Base-by-base conservation (phyloP, 2,113 vertebrate genomes). In the Scomber japonicus region DNA sequence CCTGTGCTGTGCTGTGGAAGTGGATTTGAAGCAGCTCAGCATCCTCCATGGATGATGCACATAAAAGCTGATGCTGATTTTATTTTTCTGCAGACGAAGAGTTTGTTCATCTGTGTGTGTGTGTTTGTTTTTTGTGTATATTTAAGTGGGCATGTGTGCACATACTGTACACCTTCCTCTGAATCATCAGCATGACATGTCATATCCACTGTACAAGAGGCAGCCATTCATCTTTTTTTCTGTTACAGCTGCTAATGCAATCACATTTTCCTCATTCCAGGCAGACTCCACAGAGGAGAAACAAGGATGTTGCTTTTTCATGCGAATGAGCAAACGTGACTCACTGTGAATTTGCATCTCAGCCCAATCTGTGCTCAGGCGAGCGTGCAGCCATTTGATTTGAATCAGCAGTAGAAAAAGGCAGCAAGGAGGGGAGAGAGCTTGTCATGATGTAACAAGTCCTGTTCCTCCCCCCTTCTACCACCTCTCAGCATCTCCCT, bases 331-430 rank as follows among this genome's bases (percentile, higher is more conserved):
- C 40, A 7, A 75, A 57, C 31, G 48, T 90, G 86, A 92, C 86
- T 80, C 75, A n/a, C 35, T 11, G 75, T 66, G 63, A 69, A 90
- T 91, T 92, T 92, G 90, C 90, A 92, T 92, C 67, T 40, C 30
- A 76, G 71, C 50, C 30, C 71, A 81, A 67, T 83, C 76, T 74
- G 71, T 76, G 88, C 67, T 71, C 83, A 60, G 62, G 65, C 64
- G 14, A 76, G 83, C 49, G 17, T 69, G 84, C 59, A 56, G n/a
- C 74, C 76, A 72, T 80, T 86, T 56, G 44, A 78, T 70, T 85
- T 88, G 88, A 87, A 81, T 88, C 86, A 66, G 82, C 85, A 67
- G 60, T 35, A 76, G 76, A 35, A 21, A 51, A 46, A 69, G 76
- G 66, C 51, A 59, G 45, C 3, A 77, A 55, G 45, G 75, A 67